A percentile compares a stretch with the other conserved stretches of the same genome.
phyloP scores from a whole-genome alignment of 2,113 vertebrate species.

The Percina caprodes region DNA sequence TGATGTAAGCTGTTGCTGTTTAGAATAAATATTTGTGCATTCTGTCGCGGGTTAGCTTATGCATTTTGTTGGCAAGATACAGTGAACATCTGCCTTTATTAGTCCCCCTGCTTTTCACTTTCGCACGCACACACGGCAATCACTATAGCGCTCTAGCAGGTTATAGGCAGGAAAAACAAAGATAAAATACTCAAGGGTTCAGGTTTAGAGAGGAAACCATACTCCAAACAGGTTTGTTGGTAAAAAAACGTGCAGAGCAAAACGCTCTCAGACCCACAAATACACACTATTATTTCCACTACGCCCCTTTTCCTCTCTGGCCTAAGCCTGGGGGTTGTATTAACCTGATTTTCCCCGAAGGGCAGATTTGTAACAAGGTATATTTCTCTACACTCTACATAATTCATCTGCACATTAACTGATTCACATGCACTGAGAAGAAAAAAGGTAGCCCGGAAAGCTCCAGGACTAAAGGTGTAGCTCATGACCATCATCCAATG shows the following conservation, averaged over 20 bases:
- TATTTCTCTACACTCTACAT: constrained; percentile 33
- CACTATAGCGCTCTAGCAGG: constrained; percentile 23
- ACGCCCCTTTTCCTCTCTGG: constrained; percentile 72
- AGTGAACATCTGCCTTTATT: constrained; percentile 56
- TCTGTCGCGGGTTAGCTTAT: constrained; percentile 18
- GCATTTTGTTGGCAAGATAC: constrained; percentile 41
- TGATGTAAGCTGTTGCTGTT: constrained; percentile 63
- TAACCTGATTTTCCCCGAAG: constrained; percentile 51
- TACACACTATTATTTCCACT: constrained; percentile 51
- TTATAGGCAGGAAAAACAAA: constrained; percentile 34
- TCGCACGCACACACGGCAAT: constrained; percentile 35
- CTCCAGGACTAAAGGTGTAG: constrained; percentile 59
- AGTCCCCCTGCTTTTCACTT: constrained; percentile 47
- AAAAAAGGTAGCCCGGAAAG: constrained; percentile 26
- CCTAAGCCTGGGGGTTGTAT: constrained; percentile 60
- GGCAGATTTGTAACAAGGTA: constrained; percentile 23
- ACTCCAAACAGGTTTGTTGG: not conserved
- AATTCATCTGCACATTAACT: constrained; percentile 34
- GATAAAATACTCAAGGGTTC: constrained; percentile 16
- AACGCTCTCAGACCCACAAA: constrained; percentile 39
- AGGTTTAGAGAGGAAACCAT: not conserved
- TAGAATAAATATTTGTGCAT: constrained; percentile 43
- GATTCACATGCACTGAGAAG: constrained; percentile 25
- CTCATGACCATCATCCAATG: constrained; percentile 62
- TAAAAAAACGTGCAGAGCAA: constrained; percentile 12